phyloP scores from a whole-genome alignment of 2,113 vertebrate genomes.

The human (Homo sapiens) region DNA sequence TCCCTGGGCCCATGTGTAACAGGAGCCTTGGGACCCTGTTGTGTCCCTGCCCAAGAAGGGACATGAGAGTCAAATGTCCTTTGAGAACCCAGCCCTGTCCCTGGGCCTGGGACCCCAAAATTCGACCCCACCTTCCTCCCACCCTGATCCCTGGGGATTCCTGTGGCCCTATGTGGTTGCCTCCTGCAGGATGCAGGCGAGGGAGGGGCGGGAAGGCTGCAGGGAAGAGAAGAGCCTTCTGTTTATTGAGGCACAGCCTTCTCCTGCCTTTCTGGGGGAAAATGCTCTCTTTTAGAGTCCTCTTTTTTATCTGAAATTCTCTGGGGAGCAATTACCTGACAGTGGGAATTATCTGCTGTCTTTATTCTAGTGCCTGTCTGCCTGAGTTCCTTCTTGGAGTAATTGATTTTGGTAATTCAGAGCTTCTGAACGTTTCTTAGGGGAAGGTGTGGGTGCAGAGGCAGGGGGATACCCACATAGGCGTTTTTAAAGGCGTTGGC shows the following conservation, averaged over 20 bases:
- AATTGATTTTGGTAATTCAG: constrained; percentile 76
- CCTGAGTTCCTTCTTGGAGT: constrained; percentile 55
- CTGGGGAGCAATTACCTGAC: constrained; percentile 63
- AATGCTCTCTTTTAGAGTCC: constrained; percentile 60
- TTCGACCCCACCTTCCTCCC: background rate
- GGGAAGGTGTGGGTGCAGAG: background rate
- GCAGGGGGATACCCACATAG: background rate
- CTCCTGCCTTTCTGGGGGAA: constrained; percentile 27
- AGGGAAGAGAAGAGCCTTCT: background rate
- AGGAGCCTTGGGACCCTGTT: background rate
- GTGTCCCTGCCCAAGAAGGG: background rate
- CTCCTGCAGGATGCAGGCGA: rapidly evolving
- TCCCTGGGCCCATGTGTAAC: background rate
- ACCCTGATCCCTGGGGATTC: rapidly evolving
- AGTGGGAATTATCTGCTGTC: constrained; percentile 60
- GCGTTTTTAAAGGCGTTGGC: background rate
- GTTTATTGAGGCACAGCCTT: background rate
- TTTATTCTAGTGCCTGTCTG: constrained; percentile 71
- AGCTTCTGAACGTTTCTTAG: constrained; percentile 51
- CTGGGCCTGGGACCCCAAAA: background rate
- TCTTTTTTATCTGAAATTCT: constrained; percentile 72
- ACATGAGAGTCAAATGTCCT: background rate
- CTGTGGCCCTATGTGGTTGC: rapidly evolving
- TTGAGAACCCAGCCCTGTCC: background rate
- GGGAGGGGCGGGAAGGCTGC: background rate